Evolutionary conservation across 2,888 invertebrate genomes (phyloP).

Genomic region (Himalopsyche tibetana): DNA sequence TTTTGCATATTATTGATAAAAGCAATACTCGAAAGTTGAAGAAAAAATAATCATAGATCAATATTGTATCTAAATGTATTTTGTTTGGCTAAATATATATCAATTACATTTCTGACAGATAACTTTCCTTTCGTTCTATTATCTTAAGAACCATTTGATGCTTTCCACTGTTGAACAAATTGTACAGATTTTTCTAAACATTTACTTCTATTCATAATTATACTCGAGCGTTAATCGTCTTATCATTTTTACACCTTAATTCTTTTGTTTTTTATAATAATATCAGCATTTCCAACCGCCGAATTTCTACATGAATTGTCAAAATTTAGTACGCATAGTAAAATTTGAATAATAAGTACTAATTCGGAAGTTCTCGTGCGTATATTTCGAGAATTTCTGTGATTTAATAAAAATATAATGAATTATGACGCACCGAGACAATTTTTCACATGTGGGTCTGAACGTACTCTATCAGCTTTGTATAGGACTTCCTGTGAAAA

Average conservation of each 20-base stretch:
- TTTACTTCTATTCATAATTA: no score
- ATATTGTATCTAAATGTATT: no score
- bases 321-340: background rate
- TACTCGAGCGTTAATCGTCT: background rate
- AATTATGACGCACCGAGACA: background rate
- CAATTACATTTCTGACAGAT: no score
- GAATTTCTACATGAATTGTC: slow-evolving; percentile 15
- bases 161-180: no score
- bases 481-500: background rate
- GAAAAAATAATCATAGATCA: no score
- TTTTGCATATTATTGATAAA: no score
- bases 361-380: background rate
- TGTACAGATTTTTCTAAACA: no score
- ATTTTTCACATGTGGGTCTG: background rate
- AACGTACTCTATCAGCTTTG: background rate
- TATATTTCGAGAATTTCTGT: slow-evolving; percentile 33
- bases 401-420: background rate
- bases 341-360: slow-evolving; percentile 45
- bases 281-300: background rate
- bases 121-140: no score
- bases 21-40: no score
- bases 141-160: no score
- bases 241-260: background rate
- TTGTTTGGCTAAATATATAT: no score
- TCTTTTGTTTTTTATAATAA: background rate